Evolutionary conservation across 2,113 vertebrate species (phyloP), one percentile per base, ranked within the genome.

Genomic region (Tyrannus savana): DNA sequence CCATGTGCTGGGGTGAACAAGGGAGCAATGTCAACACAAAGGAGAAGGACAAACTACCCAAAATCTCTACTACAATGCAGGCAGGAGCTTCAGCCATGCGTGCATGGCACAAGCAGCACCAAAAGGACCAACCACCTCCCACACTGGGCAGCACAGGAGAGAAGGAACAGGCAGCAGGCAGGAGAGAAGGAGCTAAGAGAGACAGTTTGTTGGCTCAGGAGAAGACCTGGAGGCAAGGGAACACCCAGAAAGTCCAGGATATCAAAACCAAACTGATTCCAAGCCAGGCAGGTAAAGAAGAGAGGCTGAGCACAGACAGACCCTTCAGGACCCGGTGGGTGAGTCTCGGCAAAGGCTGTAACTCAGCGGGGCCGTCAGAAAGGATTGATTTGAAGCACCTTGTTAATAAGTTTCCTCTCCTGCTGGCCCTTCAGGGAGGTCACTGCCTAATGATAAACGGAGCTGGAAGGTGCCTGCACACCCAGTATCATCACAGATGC

Each of bases 331-430:
- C 27, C 60, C 4, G 0, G 25, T 11, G 41, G 72, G 55, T n/a
- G 55, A 74, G 52, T 25, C 2, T 0, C 73, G 41, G 83, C 56
- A 52, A 72, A 33, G 0, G 21, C 79, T 4, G 18, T 80, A 92
- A 80, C 85, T 95, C 94, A 72, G 35, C 0, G 0, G 68, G 59
- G 79, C 69, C 12, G 0, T 91, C 93, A 81, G 44, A n/a, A 64
- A 75, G 80, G 84, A 92, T 72, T 95, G 96, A 95, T 92, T 81
- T 87, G 77, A 91, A 93, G 81, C 74, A 95, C 66, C 91, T 91
- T 69, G 62, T 91, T 96, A 94, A 95, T 87, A 85, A 93, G 93
- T 85, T 95, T 89, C 84, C 62, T 91, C 49, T 91, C 87, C 78
- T 9, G 7, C 62, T 17, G 46, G 84, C 87, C 93, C 94, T 95